Evolutionary conservation across 2,113 vertebrate genomes (phyloP).

Genomic region (Halcyon senegalensis): DNA sequence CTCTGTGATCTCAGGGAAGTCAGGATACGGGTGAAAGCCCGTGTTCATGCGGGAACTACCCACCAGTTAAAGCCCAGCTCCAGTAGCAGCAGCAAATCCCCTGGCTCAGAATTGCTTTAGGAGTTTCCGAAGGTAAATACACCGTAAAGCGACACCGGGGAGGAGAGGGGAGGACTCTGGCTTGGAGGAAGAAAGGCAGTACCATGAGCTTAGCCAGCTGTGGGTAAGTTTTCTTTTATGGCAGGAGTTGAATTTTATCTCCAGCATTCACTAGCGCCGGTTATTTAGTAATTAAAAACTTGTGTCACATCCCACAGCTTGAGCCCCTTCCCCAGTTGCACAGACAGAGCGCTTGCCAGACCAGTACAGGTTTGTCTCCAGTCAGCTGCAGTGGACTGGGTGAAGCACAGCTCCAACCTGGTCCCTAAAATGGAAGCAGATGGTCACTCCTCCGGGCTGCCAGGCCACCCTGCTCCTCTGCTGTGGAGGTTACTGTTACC

Average conservation of each 20-base stretch:
- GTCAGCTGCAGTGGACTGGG: neutral
- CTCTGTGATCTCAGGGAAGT: neutral
- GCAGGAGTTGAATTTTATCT: neutral
- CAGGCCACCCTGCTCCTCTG: neutral
- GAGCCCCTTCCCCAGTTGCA: neutral
- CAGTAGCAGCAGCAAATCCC: neutral
- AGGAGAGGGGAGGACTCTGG: neutral
- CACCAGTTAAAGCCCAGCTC: neutral
- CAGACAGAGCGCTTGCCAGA: neutral
- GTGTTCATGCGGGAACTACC: neutral
- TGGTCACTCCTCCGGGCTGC: neutral
- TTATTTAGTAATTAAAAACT: neutral
- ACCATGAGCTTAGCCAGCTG: neutral
- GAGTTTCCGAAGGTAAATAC: neutral
- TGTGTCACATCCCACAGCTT: neutral
- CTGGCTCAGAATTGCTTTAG: neutral
- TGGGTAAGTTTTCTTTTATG: no score
- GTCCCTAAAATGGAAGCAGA: neutral
- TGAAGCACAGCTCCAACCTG: neutral
- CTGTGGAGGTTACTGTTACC: neutral
- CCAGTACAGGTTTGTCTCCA: neutral
- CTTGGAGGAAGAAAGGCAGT: neutral
- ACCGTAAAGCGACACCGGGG: neutral
- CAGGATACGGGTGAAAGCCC: neutral
- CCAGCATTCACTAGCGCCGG: neutral